Evolutionary conservation across 1,140 invertebrate genomes (phyloP).

Genomic region (fruit fly (Drosophila melanogaster)): Release_6_plus_ISO1_MT NT_037436.4:10166501-10167000

Average conservation of each 20-base stretch:
- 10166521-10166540: slow-evolving; percentile 10
- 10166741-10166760: slow-evolving; percentile 41
- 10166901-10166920: slow-evolving; percentile 24
- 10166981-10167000: slow-evolving; percentile 5
- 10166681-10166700: slow-evolving; percentile 15
- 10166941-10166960: slow-evolving; percentile 8
- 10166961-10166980: slow-evolving; percentile 2
- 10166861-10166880: slow-evolving; percentile 54
- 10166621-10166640: slow-evolving; percentile 49
- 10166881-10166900: slow-evolving; percentile 64
- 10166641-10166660: slow-evolving; percentile 56
- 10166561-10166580: slow-evolving; percentile 39
- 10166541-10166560: slow-evolving; percentile 57
- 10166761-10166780: slow-evolving; percentile 38
- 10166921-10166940: slow-evolving; percentile 48
- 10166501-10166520: background rate
- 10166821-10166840: background rate
- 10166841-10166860: background rate
- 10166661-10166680: slow-evolving; percentile 66
- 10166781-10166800: slow-evolving; percentile 27
- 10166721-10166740: slow-evolving; percentile 49
- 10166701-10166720: slow-evolving; percentile 53
- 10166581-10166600: slow-evolving; percentile 62
- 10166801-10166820: slow-evolving; percentile 20
- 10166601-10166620: slow-evolving; percentile 51